Percentiles rank a stretch among this genome's conserved stretches.
Evolutionary conservation across 2,113 vertebrate genomes (phyloP).

Genomic region (Sterna hirundo): DNA sequence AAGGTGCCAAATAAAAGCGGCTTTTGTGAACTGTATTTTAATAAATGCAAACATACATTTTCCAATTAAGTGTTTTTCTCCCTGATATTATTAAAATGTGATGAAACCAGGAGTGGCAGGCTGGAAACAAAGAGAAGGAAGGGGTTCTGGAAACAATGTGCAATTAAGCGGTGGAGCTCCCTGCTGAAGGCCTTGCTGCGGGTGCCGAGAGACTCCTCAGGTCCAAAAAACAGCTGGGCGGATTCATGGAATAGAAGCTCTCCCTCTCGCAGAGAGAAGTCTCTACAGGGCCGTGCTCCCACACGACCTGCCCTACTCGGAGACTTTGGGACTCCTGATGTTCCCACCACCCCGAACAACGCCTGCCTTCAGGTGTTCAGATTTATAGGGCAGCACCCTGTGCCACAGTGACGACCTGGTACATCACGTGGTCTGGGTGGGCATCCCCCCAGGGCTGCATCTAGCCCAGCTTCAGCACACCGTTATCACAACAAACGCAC

Average conservation of each 20-base stretch:
- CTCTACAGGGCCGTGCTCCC: background rate
- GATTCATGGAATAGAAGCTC: background rate
- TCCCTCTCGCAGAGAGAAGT: background rate
- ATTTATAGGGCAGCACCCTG: background rate
- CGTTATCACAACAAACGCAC: fast-evolving
- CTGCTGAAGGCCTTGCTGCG: background rate
- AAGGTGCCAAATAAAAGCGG: background rate
- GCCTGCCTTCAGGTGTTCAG: background rate
- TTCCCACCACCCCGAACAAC: background rate
- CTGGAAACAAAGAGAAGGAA: background rate
- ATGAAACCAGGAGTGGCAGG: background rate
- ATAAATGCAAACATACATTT: background rate
- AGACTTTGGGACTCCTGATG: background rate
- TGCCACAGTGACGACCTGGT: fast-evolving
- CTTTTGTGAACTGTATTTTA: background rate
- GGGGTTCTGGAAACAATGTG: background rate
- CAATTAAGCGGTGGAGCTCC: background rate
- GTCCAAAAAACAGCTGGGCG: background rate
- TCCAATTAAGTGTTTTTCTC: background rate
- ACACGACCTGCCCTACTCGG: background rate
- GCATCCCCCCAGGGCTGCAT: background rate
- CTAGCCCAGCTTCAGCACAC: background rate
- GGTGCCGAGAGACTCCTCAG: background rate
- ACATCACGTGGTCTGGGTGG: fast-evolving
- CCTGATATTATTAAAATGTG: background rate